Evolutionary conservation across 23 tunicate species (phyloP), one percentile per base, ranked within the genome.

Genomic region (Diplosoma virens): DNA sequence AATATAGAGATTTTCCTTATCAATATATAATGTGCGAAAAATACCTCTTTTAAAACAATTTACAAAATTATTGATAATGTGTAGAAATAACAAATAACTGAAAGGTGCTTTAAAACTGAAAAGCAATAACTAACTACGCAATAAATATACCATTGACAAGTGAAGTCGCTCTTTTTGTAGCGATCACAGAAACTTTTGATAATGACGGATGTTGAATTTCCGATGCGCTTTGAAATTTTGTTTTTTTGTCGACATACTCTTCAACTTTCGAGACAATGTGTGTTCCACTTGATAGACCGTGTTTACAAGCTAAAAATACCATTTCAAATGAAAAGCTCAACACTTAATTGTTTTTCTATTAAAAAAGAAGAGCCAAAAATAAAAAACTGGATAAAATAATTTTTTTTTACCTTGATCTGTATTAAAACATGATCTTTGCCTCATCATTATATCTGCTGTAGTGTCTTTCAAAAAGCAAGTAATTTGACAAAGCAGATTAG

Each of bases 381-480:
- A n/a, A n/a, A n/a, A n/a, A n/a, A n/a, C n/a, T n/a, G n/a, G n/a
- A n/a, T n/a, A n/a, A n/a, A n/a, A n/a, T n/a, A n/a, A n/a, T n/a
- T n/a, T n/a, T n/a, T n/a, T n/a, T 14, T 14, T 9, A 56, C 64
- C 64, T 18, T 16, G 50, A 9, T 67, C 74, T 35, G 74, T 67
- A 29, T 52, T 36, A 22, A 36, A 5, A 21, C 5, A 67, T 2
- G 74, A 67, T 37, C 36, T 52, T 37, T 67, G 35, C 9, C 52
- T 9, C 52, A 17, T 16, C 25, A 67, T 6, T 16, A 37, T 18
- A 5, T 67, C 74, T 5, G 2, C 26, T n/a, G 35, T 35, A 9
- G 74, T 34, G n/a, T 92, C 97, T 31, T 85, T 81, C 25, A 92
- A 58, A 71, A 92, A 92, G 7, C 76, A 32, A 53, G 97, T 92